These are phyloP conservation scores for Halichondria panicea DNA, from an alignment of 37 sponge, comb jelly and placozoan species.

Conservation along the genomic window DNA sequence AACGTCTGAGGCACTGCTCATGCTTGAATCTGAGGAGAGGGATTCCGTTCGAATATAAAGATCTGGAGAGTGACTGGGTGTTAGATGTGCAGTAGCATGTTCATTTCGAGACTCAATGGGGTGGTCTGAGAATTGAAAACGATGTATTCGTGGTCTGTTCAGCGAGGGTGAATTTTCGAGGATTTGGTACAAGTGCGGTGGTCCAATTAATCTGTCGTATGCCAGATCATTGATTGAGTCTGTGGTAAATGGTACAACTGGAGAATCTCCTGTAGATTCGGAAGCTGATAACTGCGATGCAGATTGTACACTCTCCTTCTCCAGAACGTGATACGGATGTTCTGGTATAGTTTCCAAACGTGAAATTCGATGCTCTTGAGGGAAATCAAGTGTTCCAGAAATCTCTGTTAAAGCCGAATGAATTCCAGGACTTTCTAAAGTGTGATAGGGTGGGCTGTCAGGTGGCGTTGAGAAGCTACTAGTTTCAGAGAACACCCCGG, in stretches of 20 bases:
- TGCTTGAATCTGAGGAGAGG: neutral
- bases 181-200: slow-evolving; percentile 5
- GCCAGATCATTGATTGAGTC: neutral
- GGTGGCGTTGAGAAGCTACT: neutral
- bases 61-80: neutral
- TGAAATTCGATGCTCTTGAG: neutral
- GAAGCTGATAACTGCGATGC: neutral
- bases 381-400: too few species aligned
- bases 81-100: neutral
- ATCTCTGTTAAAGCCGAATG: too few species aligned
- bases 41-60: neutral
- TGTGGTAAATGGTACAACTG: neutral
- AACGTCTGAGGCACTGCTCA: neutral
- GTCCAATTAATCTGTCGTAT: slow-evolving; percentile 4
- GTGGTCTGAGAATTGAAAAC: neutral
- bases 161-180: neutral
- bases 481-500: neutral
- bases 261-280: too few species aligned
- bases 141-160: neutral
- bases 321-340: slow-evolving; percentile 10
- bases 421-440: neutral
- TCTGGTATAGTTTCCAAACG: neutral
- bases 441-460: neutral
- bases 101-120: neutral
- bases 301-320: neutral